phyloP scores from a whole-genome alignment of 2,797 vertebrate species.

The Micromesistius poutassou region DNA sequence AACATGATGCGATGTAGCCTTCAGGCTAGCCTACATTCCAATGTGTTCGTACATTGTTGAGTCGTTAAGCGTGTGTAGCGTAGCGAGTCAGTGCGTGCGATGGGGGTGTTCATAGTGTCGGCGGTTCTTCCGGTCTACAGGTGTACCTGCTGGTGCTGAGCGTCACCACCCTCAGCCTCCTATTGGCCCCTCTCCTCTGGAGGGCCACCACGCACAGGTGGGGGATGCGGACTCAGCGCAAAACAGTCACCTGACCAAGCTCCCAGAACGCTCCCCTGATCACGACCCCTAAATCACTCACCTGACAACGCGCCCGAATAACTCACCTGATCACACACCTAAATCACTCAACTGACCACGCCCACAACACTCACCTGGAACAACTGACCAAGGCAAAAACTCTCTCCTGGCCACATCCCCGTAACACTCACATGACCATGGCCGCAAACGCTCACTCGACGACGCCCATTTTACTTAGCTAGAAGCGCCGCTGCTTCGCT shows the following conservation, averaged over 20 bases:
- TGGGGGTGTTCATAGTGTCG: not conserved
- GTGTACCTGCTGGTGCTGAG: conserved; percentile 95
- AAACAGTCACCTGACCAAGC: conserved; percentile 73
- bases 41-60: not conserved
- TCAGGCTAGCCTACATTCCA: not conserved
- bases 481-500: too few relatives aligned
- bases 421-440: not conserved
- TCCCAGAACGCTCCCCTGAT: not conserved
- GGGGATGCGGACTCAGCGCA: conserved; percentile 78
- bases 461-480: not conserved
- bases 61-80: not conserved
- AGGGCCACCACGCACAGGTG: conserved; percentile 81
- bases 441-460: not conserved
- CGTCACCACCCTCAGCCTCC: conserved; percentile 91
- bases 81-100: not conserved
- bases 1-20: too few relatives aligned
- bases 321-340: not conserved
- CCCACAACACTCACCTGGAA: too few relatives aligned
- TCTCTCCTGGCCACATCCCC: not conserved
- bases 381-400: not conserved
- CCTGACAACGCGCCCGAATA: not conserved
- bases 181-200: conserved; percentile 92
- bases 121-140: conserved; percentile 55
- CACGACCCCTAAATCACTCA: not conserved
- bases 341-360: not conserved